Percentiles rank a stretch among this genome's conserved stretches.
Conservation (phyloP, 1,140 invertebrate genomes). For the Aphaenogaster ashmeadi region DNA sequence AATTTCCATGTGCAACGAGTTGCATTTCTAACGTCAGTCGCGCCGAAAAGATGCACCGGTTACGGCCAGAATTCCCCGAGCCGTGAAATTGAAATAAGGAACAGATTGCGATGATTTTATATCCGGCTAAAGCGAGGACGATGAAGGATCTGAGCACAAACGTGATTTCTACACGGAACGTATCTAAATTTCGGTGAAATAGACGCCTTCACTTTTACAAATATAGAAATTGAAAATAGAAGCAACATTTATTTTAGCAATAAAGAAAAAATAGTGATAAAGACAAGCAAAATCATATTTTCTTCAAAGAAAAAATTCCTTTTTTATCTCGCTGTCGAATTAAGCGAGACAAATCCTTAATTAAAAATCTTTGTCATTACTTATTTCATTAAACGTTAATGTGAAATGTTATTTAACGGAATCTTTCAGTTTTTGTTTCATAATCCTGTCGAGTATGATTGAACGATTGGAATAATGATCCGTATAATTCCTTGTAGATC, state of each 20-base stretch:
- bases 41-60: neutral
- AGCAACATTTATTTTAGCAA: neutral
- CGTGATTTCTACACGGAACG: neutral
- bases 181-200: neutral
- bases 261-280: neutral
- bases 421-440: conserved; percentile 25
- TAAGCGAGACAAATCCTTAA: neutral
- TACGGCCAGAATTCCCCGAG: neutral
- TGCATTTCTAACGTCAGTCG: neutral
- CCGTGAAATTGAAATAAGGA: conserved; percentile 49
- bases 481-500: conserved; percentile 19
- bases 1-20: neutral
- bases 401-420: conserved; percentile 14
- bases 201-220: neutral
- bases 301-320: neutral
- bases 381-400: neutral
- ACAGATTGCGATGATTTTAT: conserved; percentile 21
- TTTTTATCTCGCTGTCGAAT: neutral
- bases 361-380: neutral
- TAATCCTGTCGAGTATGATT: conserved; percentile 28
- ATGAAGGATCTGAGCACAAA: neutral
- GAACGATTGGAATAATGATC: conserved; percentile 53
- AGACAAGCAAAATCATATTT: neutral
- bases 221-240: neutral
- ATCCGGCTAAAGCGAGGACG: neutral